Base-by-base conservation (phyloP, 2,797 vertebrate species). In the Adrianichthys oophorus region DNA sequence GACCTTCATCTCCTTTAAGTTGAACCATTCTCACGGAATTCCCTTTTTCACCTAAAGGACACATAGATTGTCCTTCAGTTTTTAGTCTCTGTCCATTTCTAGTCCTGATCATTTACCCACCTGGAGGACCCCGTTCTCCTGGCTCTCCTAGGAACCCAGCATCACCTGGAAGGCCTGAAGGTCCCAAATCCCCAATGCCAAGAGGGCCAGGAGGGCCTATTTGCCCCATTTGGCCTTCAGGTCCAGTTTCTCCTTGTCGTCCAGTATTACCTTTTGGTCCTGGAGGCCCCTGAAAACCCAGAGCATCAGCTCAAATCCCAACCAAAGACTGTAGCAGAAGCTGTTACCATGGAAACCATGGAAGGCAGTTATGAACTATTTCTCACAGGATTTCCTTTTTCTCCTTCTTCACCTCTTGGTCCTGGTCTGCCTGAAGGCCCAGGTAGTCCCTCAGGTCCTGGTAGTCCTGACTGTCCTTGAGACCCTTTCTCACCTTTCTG, bases 11-110 rank as follows among this genome's bases (percentile, higher is more conserved):
- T 44, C 89, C 90, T 41, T 61, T 67, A 68, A 16, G 65, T 0
- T 50, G 56, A n/a, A 0, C 23, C 10, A 70, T 59, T 42, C 74
- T 40, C 12, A 82, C 74, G n/a, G 57, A 65, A 41, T 78, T 61
- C 18, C 89, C 90, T 54, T 87, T 89, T 52, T 86, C 80, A 4
- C 90, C 90, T 91, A 62, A 52, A 62, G 51, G 61, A 59, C 15
- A 63, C 0, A 62, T 4, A 59, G n/a, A 56, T 0, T 1, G 1
- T 10, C 24, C 2, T 7, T 65, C 13, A 56, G 19, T 10, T 14
- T 18, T 49, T 17, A 0, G 0, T 29, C 13, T 12, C 7, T 21
- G 4, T 10, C 10, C 2, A 0, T 7, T 50, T 18, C 12, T 15
- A 15, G 16, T 48, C 16, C n/a, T n/a, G 18, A 44, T 4, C 15